Percentiles rank a stretch among this genome's conserved stretches.
Conservation (phyloP, 2,113 vertebrate species). For the Canis aureus region DNA sequence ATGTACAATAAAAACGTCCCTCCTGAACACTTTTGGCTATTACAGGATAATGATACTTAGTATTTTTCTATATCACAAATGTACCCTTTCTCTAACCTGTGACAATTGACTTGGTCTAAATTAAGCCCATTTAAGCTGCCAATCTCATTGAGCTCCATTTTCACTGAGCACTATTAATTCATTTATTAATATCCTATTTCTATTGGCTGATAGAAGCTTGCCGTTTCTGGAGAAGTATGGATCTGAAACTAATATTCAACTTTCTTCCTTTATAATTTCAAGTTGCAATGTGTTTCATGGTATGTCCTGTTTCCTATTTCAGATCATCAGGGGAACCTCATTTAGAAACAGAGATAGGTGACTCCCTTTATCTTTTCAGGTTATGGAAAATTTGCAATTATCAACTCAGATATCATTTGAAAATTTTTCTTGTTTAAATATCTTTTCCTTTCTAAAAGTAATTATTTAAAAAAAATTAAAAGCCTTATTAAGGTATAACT, state of each 20-base stretch:
- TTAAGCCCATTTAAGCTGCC: conserved; percentile 3
- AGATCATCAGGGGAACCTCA: not conserved
- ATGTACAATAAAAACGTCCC: not conserved
- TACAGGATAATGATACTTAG: not conserved
- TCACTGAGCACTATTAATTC: conserved; percentile 46
- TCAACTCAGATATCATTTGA: not conserved
- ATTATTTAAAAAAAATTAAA: not conserved
- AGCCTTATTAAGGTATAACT: not conserved
- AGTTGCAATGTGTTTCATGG: not conserved
- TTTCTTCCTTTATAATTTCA: not conserved
- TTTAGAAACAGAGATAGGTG: not conserved
- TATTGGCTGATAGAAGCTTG: conserved; percentile 14
- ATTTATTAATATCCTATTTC: conserved; percentile 53
- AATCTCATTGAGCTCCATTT: conserved; percentile 30
- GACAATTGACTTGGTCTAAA: conserved; percentile 7
- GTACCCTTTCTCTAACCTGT: not conserved
- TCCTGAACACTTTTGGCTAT: not conserved
- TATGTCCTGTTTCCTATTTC: not conserved
- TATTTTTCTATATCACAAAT: not conserved
- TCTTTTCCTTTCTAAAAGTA: not conserved
- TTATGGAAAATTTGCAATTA: not conserved
- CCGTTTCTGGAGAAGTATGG: conserved; percentile 38
- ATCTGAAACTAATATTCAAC: not conserved
- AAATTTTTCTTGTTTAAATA: not conserved
- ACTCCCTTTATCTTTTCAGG: not conserved